A percentile compares a stretch with the other conserved stretches of the same genome.
These are phyloP conservation scores for Euclidia mi DNA, from an alignment of 2,888 invertebrate genomes.

Conservation along the genomic window DNA sequence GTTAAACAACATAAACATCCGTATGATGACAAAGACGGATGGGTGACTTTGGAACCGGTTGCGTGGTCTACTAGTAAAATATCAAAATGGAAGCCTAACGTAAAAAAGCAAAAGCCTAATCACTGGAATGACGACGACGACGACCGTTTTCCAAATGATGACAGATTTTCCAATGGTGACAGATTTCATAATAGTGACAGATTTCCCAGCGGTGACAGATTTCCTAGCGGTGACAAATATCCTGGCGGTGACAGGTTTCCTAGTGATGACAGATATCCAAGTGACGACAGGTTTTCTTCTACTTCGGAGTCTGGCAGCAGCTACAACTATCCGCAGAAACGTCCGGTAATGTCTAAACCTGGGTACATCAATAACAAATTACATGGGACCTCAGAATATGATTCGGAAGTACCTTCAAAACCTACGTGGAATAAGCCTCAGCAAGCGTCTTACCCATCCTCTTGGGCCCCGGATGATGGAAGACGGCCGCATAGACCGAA, in stretches of 20 bases:
- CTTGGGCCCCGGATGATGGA: conserved; percentile 82
- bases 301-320: conserved; percentile 69
- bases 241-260: conserved; percentile 33
- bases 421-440: conserved; percentile 80
- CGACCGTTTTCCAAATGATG: conserved; percentile 34
- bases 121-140: conserved; percentile 80
- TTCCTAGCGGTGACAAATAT: no score
- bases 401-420: conserved; percentile 79
- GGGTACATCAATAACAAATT: conserved; percentile 81
- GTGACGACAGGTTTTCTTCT: conserved; percentile 55
- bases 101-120: conserved; percentile 87
- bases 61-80: conserved; percentile 95
- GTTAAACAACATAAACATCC: conserved; percentile 90
- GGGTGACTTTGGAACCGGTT: conserved; percentile 94
- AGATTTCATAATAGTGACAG: conserved; percentile 44
- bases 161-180: conserved; percentile 55
- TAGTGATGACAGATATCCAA: conserved; percentile 36
- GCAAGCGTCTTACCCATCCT: conserved; percentile 69
- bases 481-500: conserved; percentile 82
- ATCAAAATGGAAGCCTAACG: conserved; percentile 94
- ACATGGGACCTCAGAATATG: conserved; percentile 75
- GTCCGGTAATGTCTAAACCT: conserved; percentile 76
- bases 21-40: conserved; percentile 93
- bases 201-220: conserved; percentile 53
- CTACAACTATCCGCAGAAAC: conserved; percentile 76